phyloP scores from a whole-genome alignment of 2,797 vertebrate species.

The Gephyroberyx darwinii region DNA sequence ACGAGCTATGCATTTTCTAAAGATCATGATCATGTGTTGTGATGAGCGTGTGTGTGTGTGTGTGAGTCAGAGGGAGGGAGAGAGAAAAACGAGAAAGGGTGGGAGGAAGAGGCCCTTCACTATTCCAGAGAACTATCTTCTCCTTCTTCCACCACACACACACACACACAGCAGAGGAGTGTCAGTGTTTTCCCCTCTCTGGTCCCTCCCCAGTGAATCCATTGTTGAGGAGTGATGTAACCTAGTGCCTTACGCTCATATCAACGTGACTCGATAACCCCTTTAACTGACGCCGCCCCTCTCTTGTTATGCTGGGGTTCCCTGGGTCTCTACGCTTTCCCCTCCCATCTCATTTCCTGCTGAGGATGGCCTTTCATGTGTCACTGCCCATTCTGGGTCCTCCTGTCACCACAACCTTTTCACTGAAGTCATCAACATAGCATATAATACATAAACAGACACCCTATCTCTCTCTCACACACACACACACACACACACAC shows the following conservation, averaged over 20 bases:
- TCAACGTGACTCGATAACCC: constrained; percentile 67
- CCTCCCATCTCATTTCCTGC: constrained; percentile 77
- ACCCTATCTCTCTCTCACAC: constrained; percentile 34
- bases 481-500: constrained; percentile 5
- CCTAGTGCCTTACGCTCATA: constrained; percentile 73
- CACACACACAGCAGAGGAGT: constrained; percentile 71
- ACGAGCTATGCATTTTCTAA: constrained; percentile 40
- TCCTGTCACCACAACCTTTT: constrained; percentile 75
- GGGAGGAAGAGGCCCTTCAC: constrained; percentile 45
- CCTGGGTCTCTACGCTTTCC: constrained; percentile 65
- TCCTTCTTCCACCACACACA: constrained; percentile 63
- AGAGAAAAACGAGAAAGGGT: constrained; percentile 18
- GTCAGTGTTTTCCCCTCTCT: constrained; percentile 59
- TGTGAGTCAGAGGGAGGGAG: constrained; percentile 26
- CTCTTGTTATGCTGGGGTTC: constrained; percentile 68
- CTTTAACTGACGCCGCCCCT: constrained; percentile 54
- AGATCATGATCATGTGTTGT: constrained; percentile 56
- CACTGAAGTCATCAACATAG: constrained; percentile 32
- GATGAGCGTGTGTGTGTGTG: constrained; percentile 27
- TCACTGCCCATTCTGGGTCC: constrained; percentile 66
- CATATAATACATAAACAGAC: constrained; percentile 32
- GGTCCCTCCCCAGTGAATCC: constrained; percentile 68
- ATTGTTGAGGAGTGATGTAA: constrained; percentile 78
- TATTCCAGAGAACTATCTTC: constrained; percentile 63
- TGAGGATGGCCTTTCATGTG: constrained; percentile 76